Evolutionary conservation across 2,888 invertebrate species (phyloP), one percentile per base, ranked within the genome.

Genomic region (Xanthorhoe designata): DNA sequence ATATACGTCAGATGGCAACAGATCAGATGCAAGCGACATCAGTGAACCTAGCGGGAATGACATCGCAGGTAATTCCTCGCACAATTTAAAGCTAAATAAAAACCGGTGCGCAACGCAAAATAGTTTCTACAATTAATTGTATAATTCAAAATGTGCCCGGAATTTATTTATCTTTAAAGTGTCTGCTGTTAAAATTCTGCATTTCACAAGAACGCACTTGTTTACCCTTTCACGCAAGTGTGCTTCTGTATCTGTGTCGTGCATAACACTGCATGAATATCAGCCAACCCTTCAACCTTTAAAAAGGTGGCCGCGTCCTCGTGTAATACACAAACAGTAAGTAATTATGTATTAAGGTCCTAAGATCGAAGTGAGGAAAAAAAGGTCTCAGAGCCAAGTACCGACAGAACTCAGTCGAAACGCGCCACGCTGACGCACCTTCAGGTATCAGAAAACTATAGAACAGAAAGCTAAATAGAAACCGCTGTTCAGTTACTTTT

Each of bases 11-110:
- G 32, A 49, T 9, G 19, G 45, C 35, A 50, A 62, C 17, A 17
- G 13, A 15, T 55, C 35, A 0, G 42, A 29, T 29, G 15, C 10
- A 15, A 35, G 56, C 18, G 19, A 38, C 42, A 29, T 51, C 42
- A 60, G 60, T 15, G 57, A 58, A 50, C 32, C 49, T 15, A 8
- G 42, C 59, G 15, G 17, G 15, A 24, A 42, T 19, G 9, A 15
- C 59, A 15, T 19, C 10, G 4, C 59, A 51, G 59, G 59, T 59
- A 59, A 51, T 10, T 10, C 45, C n/a, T 18, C 49, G 32, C 58
- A 51, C 8, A 42, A 38, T 35, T 51, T 17, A 50, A 51, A 59
- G 59, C 59, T 50, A 51, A 59, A 59, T 59, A 38, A 38, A 59
- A 18, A 19, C 13, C 57, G 32, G 24, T 32, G n/a, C n/a, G n/a